Evolutionary conservation across 2,888 invertebrate genomes (phyloP).

Genomic region (Sphecodes monilicornis): DNA sequence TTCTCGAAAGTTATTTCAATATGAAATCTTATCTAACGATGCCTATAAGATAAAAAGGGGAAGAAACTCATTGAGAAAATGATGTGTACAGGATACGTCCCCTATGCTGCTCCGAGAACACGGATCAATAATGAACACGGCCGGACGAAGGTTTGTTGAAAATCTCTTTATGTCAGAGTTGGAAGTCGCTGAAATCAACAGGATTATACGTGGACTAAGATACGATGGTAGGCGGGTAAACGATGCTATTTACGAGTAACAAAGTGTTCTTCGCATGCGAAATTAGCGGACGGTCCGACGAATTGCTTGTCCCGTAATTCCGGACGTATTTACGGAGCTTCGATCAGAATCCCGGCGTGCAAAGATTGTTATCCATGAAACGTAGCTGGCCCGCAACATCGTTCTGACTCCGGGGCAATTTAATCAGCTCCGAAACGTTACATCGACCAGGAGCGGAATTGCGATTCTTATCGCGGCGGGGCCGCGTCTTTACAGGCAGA

Average conservation of each 20-base stretch:
- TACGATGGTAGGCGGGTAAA: not conserved
- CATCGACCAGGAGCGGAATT: conserved; percentile 69
- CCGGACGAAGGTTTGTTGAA: not conserved
- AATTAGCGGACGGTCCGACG: conserved; percentile 4
- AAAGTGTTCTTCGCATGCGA: not conserved
- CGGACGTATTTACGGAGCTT: conserved; percentile 30
- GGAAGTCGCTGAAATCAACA: not conserved
- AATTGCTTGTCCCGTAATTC: conserved; percentile 24
- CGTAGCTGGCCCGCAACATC: conserved; percentile 54
- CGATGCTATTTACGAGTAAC: not conserved
- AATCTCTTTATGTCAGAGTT: not conserved
- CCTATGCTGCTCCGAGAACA: not conserved
- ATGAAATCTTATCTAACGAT: not conserved
- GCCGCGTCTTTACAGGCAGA: conserved; percentile 59
- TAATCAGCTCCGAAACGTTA: conserved; percentile 68
- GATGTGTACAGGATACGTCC: not conserved
- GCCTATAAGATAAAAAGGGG: not conserved
- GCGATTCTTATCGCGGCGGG: conserved; percentile 69
- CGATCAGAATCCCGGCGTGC: conserved; percentile 45
- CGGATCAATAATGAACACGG: not conserved
- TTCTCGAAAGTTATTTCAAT: not conserved
- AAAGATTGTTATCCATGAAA: conserved; percentile 59
- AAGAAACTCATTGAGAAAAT: not conserved
- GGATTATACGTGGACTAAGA: not conserved
- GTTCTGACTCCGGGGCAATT: conserved; percentile 59